Conservation (phyloP, 2,797 vertebrate species). For the Poecilia picta region DNA sequence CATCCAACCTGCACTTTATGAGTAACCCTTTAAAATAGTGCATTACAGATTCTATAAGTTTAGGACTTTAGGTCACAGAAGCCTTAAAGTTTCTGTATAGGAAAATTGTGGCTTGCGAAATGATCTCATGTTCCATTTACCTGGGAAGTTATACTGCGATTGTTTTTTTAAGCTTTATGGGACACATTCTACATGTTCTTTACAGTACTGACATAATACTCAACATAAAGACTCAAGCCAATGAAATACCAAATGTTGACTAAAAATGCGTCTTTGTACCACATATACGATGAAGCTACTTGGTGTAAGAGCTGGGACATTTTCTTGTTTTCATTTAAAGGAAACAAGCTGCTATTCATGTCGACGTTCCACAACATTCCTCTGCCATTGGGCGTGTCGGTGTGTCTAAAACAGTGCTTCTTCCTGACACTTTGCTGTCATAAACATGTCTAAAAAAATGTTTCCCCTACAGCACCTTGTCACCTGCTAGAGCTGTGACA, state of each 20-base stretch:
- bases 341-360: conserved; percentile 29
- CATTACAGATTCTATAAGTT: not conserved
- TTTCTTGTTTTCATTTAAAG: conserved; percentile 32
- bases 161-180: not conserved
- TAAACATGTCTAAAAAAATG: conserved; percentile 18
- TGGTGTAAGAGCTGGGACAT: not conserved
- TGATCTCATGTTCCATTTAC: not conserved
- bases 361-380: conserved; percentile 24
- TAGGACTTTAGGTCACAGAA: not conserved
- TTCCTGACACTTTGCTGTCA: conserved; percentile 44
- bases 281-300: not conserved
- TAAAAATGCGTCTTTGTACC: not conserved
- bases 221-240: not conserved
- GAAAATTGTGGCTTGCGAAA: not conserved
- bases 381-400: not conserved
- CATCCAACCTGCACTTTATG: not conserved
- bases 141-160: not conserved
- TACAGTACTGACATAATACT: not conserved
- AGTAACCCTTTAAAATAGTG: not conserved
- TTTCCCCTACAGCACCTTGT: conserved; percentile 14
- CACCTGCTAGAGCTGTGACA: conserved; percentile 3
- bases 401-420: conserved; percentile 19
- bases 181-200: not conserved
- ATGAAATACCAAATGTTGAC: not conserved
- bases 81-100: not conserved